phyloP scores from a whole-genome alignment of 2,113 vertebrate genomes.

The Serinus canaria region DNA sequence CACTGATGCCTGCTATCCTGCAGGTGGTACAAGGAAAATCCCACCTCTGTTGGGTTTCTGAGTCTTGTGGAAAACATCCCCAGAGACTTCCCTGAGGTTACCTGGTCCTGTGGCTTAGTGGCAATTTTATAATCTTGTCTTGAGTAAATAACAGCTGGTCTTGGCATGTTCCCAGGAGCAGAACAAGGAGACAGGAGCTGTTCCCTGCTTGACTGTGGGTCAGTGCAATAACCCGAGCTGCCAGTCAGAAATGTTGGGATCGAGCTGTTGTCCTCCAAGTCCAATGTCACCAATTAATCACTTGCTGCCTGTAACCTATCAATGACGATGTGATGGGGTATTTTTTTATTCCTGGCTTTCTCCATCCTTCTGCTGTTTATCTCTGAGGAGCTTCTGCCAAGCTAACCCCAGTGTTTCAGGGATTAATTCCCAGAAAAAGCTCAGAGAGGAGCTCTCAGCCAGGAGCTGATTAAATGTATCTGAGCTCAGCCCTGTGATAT shows the following conservation, averaged over 20 bases:
- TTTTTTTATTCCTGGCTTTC: constrained; percentile 2
- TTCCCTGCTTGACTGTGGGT: not conserved
- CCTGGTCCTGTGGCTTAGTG: not conserved
- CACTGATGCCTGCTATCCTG: not conserved
- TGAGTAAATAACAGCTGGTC: constrained; percentile 36
- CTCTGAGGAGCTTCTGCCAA: not conserved
- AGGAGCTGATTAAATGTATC: constrained; percentile 8
- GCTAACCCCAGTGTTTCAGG: not conserved
- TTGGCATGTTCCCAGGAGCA: not conserved
- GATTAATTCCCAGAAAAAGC: constrained; percentile 39
- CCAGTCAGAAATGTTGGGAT: not conserved
- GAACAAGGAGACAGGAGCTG: not conserved
- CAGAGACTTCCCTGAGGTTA: not conserved
- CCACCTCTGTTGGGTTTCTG: not conserved
- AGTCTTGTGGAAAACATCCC: not conserved
- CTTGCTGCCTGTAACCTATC: not conserved
- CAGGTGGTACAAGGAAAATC: not conserved
- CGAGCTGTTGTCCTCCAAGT: not conserved
- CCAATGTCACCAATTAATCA: not conserved
- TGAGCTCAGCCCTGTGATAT: not conserved
- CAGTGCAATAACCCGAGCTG: not conserved
- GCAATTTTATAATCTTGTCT: constrained; percentile 28
- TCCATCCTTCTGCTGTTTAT: constrained; percentile 20
- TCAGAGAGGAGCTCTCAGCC: not conserved
- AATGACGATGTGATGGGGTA: not conserved